phyloP scores from a whole-genome alignment of 2,888 invertebrate species.

The Cataglyphis cursor region DNA sequence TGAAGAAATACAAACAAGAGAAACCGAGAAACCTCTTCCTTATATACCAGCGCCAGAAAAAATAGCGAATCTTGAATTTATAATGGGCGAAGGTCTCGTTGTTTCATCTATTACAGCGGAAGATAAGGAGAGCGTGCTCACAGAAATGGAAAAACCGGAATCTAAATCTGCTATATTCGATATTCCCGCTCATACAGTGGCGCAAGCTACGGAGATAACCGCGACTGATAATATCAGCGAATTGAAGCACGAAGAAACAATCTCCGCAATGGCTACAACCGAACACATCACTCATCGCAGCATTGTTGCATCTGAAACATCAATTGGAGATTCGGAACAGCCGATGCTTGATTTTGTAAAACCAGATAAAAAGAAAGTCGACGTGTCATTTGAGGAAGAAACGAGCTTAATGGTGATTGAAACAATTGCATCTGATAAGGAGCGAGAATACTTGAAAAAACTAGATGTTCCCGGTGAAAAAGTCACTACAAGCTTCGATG shows the following conservation, averaged over 20 bases:
- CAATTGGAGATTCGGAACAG: conserved; percentile 82
- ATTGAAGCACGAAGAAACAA: conserved; percentile 84
- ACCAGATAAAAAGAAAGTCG: conserved; percentile 82
- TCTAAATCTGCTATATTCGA: conserved; percentile 84
- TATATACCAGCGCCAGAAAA: conserved; percentile 88
- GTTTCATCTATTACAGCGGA: conserved; percentile 79
- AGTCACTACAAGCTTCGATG: conserved; percentile 86
- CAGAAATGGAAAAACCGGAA: conserved; percentile 79
- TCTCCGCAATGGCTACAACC: conserved; percentile 87
- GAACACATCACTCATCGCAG: conserved; percentile 88
- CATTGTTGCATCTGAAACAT: conserved; percentile 86
- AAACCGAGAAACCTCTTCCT: conserved; percentile 80
- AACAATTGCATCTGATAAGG: conserved; percentile 87
- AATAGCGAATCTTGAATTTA: conserved; percentile 86
- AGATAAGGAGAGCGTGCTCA: conserved; percentile 80
- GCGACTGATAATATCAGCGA: conserved; percentile 79
- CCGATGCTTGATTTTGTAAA: conserved; percentile 80
- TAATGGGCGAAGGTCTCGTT: conserved; percentile 80
- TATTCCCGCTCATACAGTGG: conserved; percentile 84
- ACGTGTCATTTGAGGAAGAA: conserved; percentile 85
- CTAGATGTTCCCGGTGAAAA: conserved; percentile 79
- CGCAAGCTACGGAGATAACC: conserved; percentile 83
- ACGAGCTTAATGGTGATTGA: conserved; percentile 88
- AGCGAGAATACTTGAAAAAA: conserved; percentile 83
- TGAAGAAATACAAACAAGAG: conserved; percentile 82